Percentiles rank a stretch among this genome's conserved stretches.
These are phyloP conservation scores for Zenarchopterus dispar DNA, from an alignment of 2,797 vertebrate species.

Conservation along the genomic window DNA sequence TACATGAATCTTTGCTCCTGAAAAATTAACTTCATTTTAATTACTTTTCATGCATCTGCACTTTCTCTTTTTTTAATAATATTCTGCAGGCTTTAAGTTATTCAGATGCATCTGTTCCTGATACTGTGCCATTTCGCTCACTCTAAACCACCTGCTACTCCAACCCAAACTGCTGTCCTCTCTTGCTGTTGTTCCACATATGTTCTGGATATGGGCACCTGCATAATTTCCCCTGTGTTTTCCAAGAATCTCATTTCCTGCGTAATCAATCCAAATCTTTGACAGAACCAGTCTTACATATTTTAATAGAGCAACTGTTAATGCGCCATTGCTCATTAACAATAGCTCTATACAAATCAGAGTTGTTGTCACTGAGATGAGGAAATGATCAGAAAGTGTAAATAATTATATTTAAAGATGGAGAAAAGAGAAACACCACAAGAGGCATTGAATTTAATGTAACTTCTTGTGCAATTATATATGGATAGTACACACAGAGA, in stretches of 20 bases:
- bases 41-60: not conserved
- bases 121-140: slow-evolving; percentile 7
- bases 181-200: slow-evolving; percentile 5
- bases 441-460: slow-evolving; percentile 24
- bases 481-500: slow-evolving; percentile 25
- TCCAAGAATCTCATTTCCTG: no score
- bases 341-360: not conserved
- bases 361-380: not conserved
- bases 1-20: not conserved
- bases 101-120: slow-evolving; percentile 12
- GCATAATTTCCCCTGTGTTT: no score
- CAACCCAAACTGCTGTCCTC: slow-evolving; percentile 23
- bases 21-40: not conserved
- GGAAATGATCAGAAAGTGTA: slow-evolving; percentile 8
- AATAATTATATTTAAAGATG: slow-evolving; percentile 1
- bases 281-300: no score
- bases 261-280: no score
- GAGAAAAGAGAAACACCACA: slow-evolving; percentile 14
- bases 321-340: not conserved
- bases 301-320: no score
- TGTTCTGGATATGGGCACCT: slow-evolving; percentile 18
- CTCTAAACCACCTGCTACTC: slow-evolving; percentile 1
- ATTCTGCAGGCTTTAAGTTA: slow-evolving; percentile 8
- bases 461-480: slow-evolving; percentile 47
- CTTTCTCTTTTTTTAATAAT: not conserved